Conservation (phyloP, 2,113 vertebrate genomes). For the Cyprinodon tularosa region DNA sequence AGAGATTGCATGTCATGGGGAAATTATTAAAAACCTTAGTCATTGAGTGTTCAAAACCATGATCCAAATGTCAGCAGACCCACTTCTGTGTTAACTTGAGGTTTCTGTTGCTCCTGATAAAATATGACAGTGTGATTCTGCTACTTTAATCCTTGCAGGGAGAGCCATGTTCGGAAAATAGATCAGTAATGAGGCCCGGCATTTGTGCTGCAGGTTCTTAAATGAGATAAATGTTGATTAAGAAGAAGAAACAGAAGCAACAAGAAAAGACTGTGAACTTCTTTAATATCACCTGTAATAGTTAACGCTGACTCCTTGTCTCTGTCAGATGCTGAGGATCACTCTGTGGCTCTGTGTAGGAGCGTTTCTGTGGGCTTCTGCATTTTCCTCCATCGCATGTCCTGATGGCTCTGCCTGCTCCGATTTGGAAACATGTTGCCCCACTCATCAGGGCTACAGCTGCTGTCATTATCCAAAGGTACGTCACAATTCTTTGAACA, state of each 20-base stretch:
- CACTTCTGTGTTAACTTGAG: neutral
- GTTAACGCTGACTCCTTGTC: neutral
- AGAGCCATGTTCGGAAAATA: neutral
- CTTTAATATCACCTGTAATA: too few species aligned
- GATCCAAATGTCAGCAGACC: neutral
- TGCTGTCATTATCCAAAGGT: constrained; percentile 77
- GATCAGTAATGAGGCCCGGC: neutral
- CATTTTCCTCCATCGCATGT: constrained; percentile 57
- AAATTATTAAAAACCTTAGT: neutral
- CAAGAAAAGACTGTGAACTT: too few species aligned
- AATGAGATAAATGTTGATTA: neutral
- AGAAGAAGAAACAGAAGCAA: too few species aligned
- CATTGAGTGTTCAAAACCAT: neutral
- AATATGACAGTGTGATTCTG: neutral
- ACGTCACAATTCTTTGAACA: constrained; percentile 11
- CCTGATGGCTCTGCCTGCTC: constrained; percentile 63
- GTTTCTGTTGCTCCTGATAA: neutral
- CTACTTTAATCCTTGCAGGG: neutral
- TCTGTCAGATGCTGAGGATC: constrained; percentile 65
- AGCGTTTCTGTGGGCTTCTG: constrained; percentile 31
- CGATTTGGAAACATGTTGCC: constrained; percentile 68
- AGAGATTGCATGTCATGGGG: neutral
- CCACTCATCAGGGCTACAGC: constrained; percentile 36
- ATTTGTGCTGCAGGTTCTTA: neutral
- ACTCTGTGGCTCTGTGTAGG: constrained; percentile 50